Evolutionary conservation across 2,888 invertebrate species (phyloP).

Genomic region (Melanotus villosus): DNA sequence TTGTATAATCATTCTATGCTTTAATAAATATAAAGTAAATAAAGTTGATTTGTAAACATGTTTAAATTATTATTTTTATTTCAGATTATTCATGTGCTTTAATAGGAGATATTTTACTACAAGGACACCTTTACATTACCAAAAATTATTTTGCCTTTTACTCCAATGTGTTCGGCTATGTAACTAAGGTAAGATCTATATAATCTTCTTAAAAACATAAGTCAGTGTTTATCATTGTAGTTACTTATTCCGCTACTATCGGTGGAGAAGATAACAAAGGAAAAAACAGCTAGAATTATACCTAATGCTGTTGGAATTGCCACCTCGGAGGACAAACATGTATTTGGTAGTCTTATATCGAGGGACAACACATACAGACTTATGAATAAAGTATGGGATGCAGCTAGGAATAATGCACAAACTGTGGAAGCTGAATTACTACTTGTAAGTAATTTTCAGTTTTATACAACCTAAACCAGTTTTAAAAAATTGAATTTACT

Average conservation of each 20-base stretch:
- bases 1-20: too few species aligned
- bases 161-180: slow-evolving; percentile 95
- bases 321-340: slow-evolving; percentile 88
- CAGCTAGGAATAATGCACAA: slow-evolving; percentile 68
- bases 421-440: slow-evolving; percentile 60
- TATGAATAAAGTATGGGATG: slow-evolving; percentile 89
- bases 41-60: too few species aligned
- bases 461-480: too few species aligned
- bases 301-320: slow-evolving; percentile 94
- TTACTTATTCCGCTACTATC: slow-evolving; percentile 89
- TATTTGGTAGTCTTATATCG: slow-evolving; percentile 92
- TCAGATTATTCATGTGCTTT: slow-evolving; percentile 93
- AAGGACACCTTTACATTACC: slow-evolving; percentile 95
- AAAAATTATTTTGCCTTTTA: slow-evolving; percentile 96
- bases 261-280: slow-evolving; percentile 90
- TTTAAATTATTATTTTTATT: slow-evolving; percentile 59
- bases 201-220: slow-evolving; percentile 13
- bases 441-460: slow-evolving; percentile 46
- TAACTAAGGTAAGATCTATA: slow-evolving; percentile 80
- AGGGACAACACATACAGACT: slow-evolving; percentile 90
- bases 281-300: slow-evolving; percentile 94
- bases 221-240: slow-evolving; percentile 68
- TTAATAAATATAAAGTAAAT: too few species aligned
- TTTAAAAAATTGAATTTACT: too few species aligned
- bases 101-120: slow-evolving; percentile 91